Conservation (phyloP, 2,113 vertebrate genomes). For the Lophura nycthemera region DNA sequence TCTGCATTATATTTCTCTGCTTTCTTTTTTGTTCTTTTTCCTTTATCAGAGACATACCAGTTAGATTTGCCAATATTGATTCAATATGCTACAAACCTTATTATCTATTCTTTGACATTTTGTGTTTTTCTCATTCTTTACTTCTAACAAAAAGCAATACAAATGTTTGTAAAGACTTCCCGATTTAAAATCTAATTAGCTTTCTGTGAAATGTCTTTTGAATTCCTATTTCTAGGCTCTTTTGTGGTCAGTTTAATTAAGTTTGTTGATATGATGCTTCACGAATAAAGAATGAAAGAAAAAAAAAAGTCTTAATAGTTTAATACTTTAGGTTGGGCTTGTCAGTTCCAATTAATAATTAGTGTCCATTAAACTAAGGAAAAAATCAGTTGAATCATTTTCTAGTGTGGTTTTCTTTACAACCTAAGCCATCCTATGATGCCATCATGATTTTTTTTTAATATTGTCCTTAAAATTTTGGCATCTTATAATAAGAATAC, state of each 20-base stretch:
- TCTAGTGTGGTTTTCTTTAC: not conserved
- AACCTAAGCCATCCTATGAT: not conserved
- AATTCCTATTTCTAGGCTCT: not conserved
- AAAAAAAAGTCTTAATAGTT: not conserved
- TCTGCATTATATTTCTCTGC: not conserved
- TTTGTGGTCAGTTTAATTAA: constrained; percentile 38
- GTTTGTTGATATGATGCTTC: not conserved
- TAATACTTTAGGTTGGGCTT: not conserved
- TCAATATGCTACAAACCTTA: not conserved
- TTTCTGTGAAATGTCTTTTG: not conserved
- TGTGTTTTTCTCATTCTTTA: not conserved
- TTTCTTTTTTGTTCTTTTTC: not conserved
- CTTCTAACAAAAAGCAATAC: not conserved
- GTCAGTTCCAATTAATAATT: not conserved
- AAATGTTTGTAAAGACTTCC: not conserved
- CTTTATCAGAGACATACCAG: not conserved
- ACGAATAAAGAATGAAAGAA: not conserved
- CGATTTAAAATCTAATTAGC: constrained; percentile 10
- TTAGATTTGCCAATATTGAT: not conserved
- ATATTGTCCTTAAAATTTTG: not conserved
- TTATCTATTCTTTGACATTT: not conserved
- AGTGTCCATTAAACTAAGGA: not conserved
- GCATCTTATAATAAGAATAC: not conserved
- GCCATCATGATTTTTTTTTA: not conserved
- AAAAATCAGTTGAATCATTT: not conserved